Evolutionary conservation across 1,140 invertebrate species (phyloP), one percentile per base, ranked within the genome.

Genomic region (Pentalonia nigronervosa): DNA sequence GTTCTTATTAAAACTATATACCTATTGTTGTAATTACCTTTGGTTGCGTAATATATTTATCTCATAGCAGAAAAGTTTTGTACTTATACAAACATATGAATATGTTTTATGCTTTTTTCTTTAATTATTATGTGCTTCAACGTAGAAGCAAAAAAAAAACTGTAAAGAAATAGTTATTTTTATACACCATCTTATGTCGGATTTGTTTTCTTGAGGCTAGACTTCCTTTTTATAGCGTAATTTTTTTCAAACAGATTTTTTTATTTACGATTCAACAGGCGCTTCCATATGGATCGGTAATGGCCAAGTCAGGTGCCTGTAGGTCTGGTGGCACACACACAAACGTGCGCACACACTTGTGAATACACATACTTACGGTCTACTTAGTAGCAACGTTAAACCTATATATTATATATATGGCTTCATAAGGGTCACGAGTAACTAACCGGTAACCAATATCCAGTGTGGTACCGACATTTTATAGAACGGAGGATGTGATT

Each of bases 181-280:
- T 47, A 30, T 36, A 53, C 8, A 21, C 30, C 34, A 6, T 53
- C 7, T 47, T 48, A 47, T 34, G 47, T 50, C n/a, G 86, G 17
- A n/a, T 50, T 50, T 88, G 34, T 89, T 41, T 56, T 56, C 21
- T 36, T 89, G 88, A 53, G 50, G 20, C 23, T 41, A 34, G 86
- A 88, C n/a, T 92, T 92, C 45, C 91, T 56, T 83, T 93, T 84
- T 84, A 50, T 23, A 92, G 41, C n/a, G n/a, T 76, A 41, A 60
- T 91, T 90, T 56, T 67, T 47, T 45, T 50, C 23, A 21, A 67
- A 47, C 14, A 47, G 41, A 47, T 47, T 53, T 50, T 83, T 36
- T 83, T 50, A 92, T 36, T 84, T 53, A 41, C 9, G 67, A 91
- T 53, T 92, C 91, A 84, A 92, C 67, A 92, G 48, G 47, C 91